Conservation (phyloP, 2,888 invertebrate genomes). For the Polydrusus tereticollis region DNA sequence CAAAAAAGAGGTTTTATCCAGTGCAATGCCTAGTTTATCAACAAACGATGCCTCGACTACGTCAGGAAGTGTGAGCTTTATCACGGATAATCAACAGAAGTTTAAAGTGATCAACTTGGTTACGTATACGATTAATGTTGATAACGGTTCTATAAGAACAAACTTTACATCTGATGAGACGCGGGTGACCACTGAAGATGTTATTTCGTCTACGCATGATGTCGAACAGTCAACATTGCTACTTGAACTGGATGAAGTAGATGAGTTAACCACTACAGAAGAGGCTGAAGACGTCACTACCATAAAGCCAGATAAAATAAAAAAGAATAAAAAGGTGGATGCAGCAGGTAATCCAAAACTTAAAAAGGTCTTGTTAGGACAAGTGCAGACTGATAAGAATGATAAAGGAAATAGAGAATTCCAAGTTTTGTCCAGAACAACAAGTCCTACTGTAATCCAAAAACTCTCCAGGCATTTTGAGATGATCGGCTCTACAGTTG, state of each 20-base stretch:
- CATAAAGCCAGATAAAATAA: constrained; percentile 12
- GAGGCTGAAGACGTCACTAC: neutral
- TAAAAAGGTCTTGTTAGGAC: constrained; percentile 37
- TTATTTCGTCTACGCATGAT: neutral
- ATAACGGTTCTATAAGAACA: neutral
- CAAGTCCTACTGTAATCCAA: neutral
- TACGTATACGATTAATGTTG: constrained; percentile 29
- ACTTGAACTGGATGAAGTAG: constrained; percentile 16
- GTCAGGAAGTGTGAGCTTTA: constrained; percentile 48
- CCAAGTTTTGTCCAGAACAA: neutral
- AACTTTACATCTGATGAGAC: constrained; percentile 15
- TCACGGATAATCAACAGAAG: constrained; percentile 44
- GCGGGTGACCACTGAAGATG: neutral
- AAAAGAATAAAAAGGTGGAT: neutral
- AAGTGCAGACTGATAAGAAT: constrained; percentile 36
- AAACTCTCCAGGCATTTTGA: constrained; percentile 29
- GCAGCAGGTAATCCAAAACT: constrained; percentile 5
- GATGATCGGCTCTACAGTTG: neutral
- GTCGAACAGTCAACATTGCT: constrained; percentile 5
- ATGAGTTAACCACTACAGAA: constrained; percentile 11
- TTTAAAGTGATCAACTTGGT: constrained; percentile 39
- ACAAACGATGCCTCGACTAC: constrained; percentile 22
- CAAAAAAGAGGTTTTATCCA: neutral
- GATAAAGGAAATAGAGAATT: neutral
- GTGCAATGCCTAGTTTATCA: constrained; percentile 19